Evolutionary conservation across 2,797 vertebrate genomes (phyloP).

Genomic region (Adelosebastes latens): DNA sequence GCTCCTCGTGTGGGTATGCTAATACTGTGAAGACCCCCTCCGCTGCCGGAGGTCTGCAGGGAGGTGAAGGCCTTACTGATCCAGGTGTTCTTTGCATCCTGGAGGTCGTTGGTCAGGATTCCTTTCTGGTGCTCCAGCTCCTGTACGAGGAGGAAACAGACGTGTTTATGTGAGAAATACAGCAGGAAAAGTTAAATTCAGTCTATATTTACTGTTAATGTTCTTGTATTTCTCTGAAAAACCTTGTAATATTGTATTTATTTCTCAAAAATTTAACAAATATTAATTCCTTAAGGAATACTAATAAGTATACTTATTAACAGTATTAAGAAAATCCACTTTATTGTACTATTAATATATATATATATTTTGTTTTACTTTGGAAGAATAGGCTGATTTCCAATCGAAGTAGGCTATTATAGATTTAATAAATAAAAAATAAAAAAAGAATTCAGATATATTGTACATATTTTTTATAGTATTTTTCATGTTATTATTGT

Average conservation of each 20-base stretch:
- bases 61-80: slow-evolving; percentile 95
- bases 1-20: slow-evolving; percentile 21
- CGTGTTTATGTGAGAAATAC: background rate
- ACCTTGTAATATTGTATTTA: background rate
- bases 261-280: background rate
- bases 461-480: background rate
- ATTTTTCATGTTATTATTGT: background rate
- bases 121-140: slow-evolving; percentile 93
- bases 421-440: too few species aligned
- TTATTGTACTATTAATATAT: background rate
- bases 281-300: background rate
- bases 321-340: background rate
- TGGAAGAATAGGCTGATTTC: background rate
- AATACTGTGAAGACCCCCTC: slow-evolving; percentile 71
- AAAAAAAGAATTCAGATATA: too few species aligned
- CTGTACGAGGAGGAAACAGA: slow-evolving; percentile 65
- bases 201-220: background rate
- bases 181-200: background rate
- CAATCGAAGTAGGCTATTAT: background rate
- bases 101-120: slow-evolving; percentile 88
- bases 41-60: slow-evolving; percentile 86
- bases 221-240: background rate
- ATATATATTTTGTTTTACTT: too few species aligned
- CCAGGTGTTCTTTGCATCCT: slow-evolving; percentile 94
- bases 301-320: background rate